A percentile compares a stretch with the other conserved stretches of the same genome.
Conservation (phyloP, 2,888 invertebrate species). For the Bombylius discolor region DNA sequence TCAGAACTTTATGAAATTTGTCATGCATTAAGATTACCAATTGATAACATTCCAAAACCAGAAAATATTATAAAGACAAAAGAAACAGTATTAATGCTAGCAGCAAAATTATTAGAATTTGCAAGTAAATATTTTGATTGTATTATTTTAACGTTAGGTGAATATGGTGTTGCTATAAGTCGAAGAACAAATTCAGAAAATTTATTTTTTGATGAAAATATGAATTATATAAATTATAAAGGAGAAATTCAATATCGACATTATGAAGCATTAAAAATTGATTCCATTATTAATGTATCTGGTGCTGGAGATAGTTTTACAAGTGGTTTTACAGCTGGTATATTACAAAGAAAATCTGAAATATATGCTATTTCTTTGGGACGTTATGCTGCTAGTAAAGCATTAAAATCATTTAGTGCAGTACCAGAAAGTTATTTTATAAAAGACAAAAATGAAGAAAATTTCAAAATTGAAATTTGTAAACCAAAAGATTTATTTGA, state of each 20-base stretch:
- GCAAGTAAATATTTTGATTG: slow-evolving; percentile 42
- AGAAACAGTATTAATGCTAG: slow-evolving; percentile 22
- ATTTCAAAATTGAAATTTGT: background rate
- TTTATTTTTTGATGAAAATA: slow-evolving; percentile 12
- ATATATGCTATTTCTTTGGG: slow-evolving; percentile 47
- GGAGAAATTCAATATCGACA: slow-evolving; percentile 21
- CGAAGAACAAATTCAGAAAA: slow-evolving; percentile 14
- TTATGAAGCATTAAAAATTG: slow-evolving; percentile 34
- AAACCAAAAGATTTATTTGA: background rate
- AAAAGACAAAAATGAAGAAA: slow-evolving; percentile 12
- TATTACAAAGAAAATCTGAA: slow-evolving; percentile 43
- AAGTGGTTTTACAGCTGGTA: slow-evolving; percentile 53
- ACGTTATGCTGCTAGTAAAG: slow-evolving; percentile 46
- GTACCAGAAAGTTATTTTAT: slow-evolving; percentile 41
- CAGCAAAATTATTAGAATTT: slow-evolving; percentile 25
- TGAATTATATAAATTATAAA: slow-evolving; percentile 2
- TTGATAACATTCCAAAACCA: background rate
- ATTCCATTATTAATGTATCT: slow-evolving; percentile 53
- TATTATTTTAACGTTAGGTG: slow-evolving; percentile 50
- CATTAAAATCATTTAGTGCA: slow-evolving; percentile 45
- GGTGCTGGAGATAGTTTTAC: slow-evolving; percentile 71
- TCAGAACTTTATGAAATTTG: slow-evolving; percentile 61
- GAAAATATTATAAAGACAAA: background rate
- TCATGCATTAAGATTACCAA: slow-evolving; percentile 29
- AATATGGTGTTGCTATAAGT: slow-evolving; percentile 42